Evolutionary conservation across 2,888 invertebrate species (phyloP).

Genomic region (Ochropleura leucogaster): DNA sequence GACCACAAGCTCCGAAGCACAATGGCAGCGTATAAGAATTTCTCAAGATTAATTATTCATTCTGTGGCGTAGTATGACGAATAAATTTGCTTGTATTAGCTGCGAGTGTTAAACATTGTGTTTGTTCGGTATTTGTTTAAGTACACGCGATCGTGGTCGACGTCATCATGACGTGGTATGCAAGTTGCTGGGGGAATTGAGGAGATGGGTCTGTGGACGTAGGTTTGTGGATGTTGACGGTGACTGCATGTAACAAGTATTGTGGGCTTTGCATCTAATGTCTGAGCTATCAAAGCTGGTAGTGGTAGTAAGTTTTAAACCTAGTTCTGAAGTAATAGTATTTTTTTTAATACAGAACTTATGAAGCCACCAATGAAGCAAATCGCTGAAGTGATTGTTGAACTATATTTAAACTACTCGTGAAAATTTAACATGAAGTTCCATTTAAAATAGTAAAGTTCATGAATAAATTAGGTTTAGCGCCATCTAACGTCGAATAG

Average conservation of each 20-base stretch:
- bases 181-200: conserved; percentile 4
- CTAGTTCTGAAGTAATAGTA: too few relatives aligned
- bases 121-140: conserved; percentile 63
- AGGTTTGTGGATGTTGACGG: neutral
- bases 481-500: conserved; percentile 84
- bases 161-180: conserved; percentile 45
- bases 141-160: conserved; percentile 60
- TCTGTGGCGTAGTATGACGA: conserved; percentile 72
- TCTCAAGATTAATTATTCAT: conserved; percentile 74
- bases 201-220: conserved; percentile 5
- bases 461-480: conserved; percentile 47
- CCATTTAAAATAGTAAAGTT: neutral
- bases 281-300: neutral
- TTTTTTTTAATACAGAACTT: too few relatives aligned
- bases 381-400: neutral
- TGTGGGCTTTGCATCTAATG: neutral
- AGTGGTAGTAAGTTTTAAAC: neutral
- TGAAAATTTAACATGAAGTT: neutral
- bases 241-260: neutral
- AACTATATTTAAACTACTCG: too few relatives aligned
- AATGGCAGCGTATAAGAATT: conserved; percentile 57
- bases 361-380: too few relatives aligned
- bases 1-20: conserved; percentile 46
- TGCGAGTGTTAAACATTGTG: conserved; percentile 63
- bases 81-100: conserved; percentile 80